Evolutionary conservation across 2,888 invertebrate genomes (phyloP), one percentile per base, ranked within the genome.

Genomic region (Lydus trimaculatus): DNA sequence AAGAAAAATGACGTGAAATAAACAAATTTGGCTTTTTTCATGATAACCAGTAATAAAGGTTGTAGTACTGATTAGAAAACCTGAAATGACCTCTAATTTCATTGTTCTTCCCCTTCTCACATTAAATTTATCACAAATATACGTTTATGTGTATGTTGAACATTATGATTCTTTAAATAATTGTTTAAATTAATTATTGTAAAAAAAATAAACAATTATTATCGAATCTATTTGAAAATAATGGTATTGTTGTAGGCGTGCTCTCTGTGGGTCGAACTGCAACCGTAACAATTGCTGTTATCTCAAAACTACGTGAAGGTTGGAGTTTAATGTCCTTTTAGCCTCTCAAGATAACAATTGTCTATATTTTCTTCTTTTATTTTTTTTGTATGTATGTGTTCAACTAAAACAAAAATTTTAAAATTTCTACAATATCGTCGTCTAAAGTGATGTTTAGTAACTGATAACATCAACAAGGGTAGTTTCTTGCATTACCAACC

Each of bases 221-320:
- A 33, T 33, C 15, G 39, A n/a, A n/a, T n/a, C 17, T 36, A 15
- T 13, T 11, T 13, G 17, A 33, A 43, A 39, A n/a, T 39, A 39
- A 48, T 48, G 11, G 48, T 48, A n/a, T n/a, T n/a, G 11, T 20
- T 20, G 48, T 48, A 23, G 48, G 48, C 20, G 48, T 20, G 20
- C 20, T 48, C 8, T 31, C 17, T 33, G 60, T 60, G 60, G 60
- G 60, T 15, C 60, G 60, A 36, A 59, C 60, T 36, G 60, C 60
- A 60, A 60, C 60, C 60, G 60, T 60, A 60, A 60, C 60, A 33
- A 60, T 13, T 60, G 60, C 13, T 31, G 31, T 60, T 60, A 60
- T 60, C 60, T 60, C 25, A 23, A 48, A 48, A 48, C 20, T 48
- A 48, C 48, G 48, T 48, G 48, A 48, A 48, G 48, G 48, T 48